A percentile compares a stretch with the other conserved stretches of the same genome.
These are phyloP conservation scores for Cyclopterus lumpus DNA, from an alignment of 2,797 vertebrate species.

Conservation along the genomic window DNA sequence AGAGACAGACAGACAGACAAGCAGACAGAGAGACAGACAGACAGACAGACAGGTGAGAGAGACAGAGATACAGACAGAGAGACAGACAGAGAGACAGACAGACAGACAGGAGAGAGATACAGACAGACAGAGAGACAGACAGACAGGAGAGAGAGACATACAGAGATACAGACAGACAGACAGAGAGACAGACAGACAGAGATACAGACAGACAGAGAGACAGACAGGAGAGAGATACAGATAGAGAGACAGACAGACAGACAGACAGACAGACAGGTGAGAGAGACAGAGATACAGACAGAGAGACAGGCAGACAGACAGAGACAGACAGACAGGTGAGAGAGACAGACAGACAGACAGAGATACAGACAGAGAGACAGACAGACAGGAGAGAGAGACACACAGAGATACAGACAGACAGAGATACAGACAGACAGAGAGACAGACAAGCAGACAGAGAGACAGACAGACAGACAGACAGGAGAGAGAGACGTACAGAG, in stretches of 20 bases:
- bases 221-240: too few relatives aligned
- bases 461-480: slow-evolving; percentile 1
- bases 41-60: neutral
- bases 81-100: neutral
- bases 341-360: slow-evolving; percentile 15
- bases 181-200: too few relatives aligned
- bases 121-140: slow-evolving; percentile 24
- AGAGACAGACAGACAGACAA: slow-evolving; percentile 4
- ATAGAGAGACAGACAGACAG: slow-evolving; percentile 31
- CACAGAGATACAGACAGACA: slow-evolving; percentile 36
- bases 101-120: too few relatives aligned
- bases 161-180: too few relatives aligned
- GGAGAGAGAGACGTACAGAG: slow-evolving; percentile 14
- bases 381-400: slow-evolving; percentile 19
- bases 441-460: neutral
- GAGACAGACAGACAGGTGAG: too few relatives aligned
- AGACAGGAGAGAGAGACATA: neutral
- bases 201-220: slow-evolving; percentile 21
- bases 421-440: slow-evolving; percentile 15
- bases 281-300: neutral
- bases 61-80: too few relatives aligned
- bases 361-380: neutral
- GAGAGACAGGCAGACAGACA: slow-evolving; percentile 25
- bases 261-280: slow-evolving; percentile 21
- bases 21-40: slow-evolving; percentile 20